phyloP scores from a whole-genome alignment of 2,888 invertebrate genomes.

The Noctua janthe region DNA sequence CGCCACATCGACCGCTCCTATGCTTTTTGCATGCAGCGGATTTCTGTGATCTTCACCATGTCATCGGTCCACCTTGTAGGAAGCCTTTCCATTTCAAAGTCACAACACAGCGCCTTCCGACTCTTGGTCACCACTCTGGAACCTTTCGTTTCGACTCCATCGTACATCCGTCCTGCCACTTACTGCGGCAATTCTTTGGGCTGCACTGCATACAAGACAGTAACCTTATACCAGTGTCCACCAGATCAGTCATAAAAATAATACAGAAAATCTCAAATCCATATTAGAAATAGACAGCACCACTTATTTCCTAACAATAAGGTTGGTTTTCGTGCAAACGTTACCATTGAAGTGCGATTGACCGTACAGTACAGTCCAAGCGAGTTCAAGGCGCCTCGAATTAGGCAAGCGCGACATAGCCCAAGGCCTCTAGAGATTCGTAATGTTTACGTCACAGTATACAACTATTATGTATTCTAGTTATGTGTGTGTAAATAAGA shows the following conservation, averaged over 20 bases:
- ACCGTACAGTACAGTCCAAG: neutral
- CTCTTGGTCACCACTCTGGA: no score
- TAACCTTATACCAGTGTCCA: neutral
- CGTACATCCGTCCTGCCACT: neutral
- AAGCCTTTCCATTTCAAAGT: neutral
- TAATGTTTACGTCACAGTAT: constrained; percentile 12
- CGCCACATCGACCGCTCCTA: no score
- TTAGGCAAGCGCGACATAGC: constrained; percentile 15
- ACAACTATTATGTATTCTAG: constrained; percentile 7
- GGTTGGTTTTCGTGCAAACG: neutral
- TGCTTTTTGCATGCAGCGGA: neutral
- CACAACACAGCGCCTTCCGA: neutral
- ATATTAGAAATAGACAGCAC: neutral
- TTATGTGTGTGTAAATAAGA: neutral
- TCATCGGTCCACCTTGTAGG: neutral
- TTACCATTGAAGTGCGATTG: neutral
- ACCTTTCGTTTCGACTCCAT: neutral
- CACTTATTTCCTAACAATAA: neutral
- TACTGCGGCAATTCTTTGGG: no score
- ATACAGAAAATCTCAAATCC: neutral
- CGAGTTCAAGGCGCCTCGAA: constrained; percentile 27
- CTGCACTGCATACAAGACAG: neutral
- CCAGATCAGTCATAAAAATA: neutral
- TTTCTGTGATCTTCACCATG: neutral
- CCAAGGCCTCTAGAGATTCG: constrained; percentile 17